Evolutionary conservation across 2,113 vertebrate species (phyloP), one percentile per base, ranked within the genome.

Genomic region (Neofelis nebulosa): DNA sequence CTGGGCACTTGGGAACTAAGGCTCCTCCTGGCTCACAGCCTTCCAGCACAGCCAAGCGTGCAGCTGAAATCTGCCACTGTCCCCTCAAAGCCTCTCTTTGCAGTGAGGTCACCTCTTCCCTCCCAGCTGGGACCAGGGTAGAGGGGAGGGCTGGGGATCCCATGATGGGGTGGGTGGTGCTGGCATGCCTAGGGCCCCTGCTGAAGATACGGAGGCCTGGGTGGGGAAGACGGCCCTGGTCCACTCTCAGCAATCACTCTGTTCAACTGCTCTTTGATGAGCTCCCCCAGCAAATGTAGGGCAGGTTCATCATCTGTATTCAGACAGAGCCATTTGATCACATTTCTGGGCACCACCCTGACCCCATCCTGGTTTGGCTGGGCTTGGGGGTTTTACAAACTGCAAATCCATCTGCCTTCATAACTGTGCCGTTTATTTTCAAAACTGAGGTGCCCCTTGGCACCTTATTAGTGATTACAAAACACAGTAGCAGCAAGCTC

Each of bases 301-400:
- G 98, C 98, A 98, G 98, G 98, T 97, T 98, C 97, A 95, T 98
- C 96, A 96, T 97, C 97, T 94, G 98, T 98, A 98, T 96, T 98
- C 98, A 98, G 98, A 97, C 97, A 95, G 98, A 98, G 97, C 90
- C 82, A 71, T 96, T 89, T 93, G 85, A 86, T 95, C 98, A 98
- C 16, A 0, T 95, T 52, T 73, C 96, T 90, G 89, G 97, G 97
- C 84, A 96, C 96, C 91, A 89, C 97, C 90, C 73, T 7, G 90
- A 66, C 68, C 96, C 90, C 90, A 89, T 57, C 69, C 71, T 85
- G 61, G 89, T 63, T 38, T 82, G 82, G 84, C 89, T 68, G 61
- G 50, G n/a, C 27, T 38, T 80, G 41, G 55, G 52, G 31, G 25
- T 19, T 76, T 57, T 63, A 66, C 63, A 79, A 29, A 89, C 33